Evolutionary conservation across 1,140 invertebrate species (phyloP), one percentile per base, ranked within the genome.

Genomic region (Nilaparvata lugens): DNA sequence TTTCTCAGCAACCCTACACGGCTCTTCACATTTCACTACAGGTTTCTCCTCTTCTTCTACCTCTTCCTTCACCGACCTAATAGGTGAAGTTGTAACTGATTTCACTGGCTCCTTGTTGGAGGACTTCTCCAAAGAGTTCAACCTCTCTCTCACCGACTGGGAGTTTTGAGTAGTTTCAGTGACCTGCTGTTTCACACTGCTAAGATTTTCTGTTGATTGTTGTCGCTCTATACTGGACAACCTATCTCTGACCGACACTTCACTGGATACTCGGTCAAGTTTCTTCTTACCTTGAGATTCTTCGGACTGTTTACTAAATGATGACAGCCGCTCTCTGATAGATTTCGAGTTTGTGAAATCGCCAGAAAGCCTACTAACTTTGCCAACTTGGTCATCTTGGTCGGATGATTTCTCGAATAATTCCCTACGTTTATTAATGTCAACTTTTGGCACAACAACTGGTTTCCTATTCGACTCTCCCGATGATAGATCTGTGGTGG

Each of bases 351-450:
- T 81, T 2, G 74, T 70, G 56, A 85, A 79, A 58, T 87, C 84
- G 65, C 79, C 78, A 45, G 52, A 53, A 1, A 56, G 18, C n/a
- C 53, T 62, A 55, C 67, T 60, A 65, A 63, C 7, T 35, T 56
- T 42, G 1, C 38, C 11, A 16, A 58, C 45, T 55, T 60, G 58
- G 35, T 52, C 51, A 16, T 60, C 55, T 25, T 43, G 40, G 21
- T 48, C 45, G 18, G 45, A 6, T 2, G 56, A 64, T 58, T 70
- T 84, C 71, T 92, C 89, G 66, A 92, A 92, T 45, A 92, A 81
- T 71, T 90, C 87, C 64, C 88, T 83, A 65, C 88, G 78, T 72
- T 91, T 89, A 52, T 83, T 79, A 62, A 93, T 86, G 69, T 92
- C 85, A 5, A 92, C 85, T 75, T 91, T 91, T 6, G 86, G 85